Evolutionary conservation across 2,797 vertebrate genomes (phyloP), one percentile per base, ranked within the genome.

Genomic region (Sternotherus odoratus): DNA sequence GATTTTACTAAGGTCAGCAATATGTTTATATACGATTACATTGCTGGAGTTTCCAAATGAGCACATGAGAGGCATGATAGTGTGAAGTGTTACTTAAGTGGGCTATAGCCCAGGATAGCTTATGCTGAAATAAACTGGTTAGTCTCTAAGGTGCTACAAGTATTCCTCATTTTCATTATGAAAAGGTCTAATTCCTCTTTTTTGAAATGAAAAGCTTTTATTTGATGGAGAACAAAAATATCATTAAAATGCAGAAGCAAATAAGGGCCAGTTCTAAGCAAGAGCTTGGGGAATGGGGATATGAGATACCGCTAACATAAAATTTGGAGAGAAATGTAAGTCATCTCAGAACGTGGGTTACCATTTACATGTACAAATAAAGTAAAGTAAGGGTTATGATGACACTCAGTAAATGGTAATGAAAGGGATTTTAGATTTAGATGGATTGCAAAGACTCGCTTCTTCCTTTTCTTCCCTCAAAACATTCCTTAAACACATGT

Each of bases 331-430:
- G 63, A 91, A 24, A 83, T 81, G 79, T 79, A 43, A 28, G 54
- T 39, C 21, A 50, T 88, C 77, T 88, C 88, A 75, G 85, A 56
- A 83, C 81, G 84, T 81, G 75, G 75, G 50, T 92, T 95, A n/a
- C 78, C 10, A 66, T 3, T 63, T 74, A 46, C 91, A 60, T 51
- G 49, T 13, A 4, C 9, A 8, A n/a, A 49, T 83, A 60, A 86
- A 87, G 66, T 74, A 85, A 26, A 51, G 4, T 4, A 63, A 28
- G 30, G 5, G 28, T 51, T 79, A n/a, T n/a, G 39, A 10, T 75
- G 30, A 2, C 36, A 46, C 19, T 78, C 1, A 39, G 0, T 4
- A 16, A 50, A 23, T 46, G 43, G 2, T 79, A 60, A 39, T 54
- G 43, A 75, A 24, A 86, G 54, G 69, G 24, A 1, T 1, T 50